Conservation (phyloP, 2,113 vertebrate genomes). For the Alosa alosa region DNA sequence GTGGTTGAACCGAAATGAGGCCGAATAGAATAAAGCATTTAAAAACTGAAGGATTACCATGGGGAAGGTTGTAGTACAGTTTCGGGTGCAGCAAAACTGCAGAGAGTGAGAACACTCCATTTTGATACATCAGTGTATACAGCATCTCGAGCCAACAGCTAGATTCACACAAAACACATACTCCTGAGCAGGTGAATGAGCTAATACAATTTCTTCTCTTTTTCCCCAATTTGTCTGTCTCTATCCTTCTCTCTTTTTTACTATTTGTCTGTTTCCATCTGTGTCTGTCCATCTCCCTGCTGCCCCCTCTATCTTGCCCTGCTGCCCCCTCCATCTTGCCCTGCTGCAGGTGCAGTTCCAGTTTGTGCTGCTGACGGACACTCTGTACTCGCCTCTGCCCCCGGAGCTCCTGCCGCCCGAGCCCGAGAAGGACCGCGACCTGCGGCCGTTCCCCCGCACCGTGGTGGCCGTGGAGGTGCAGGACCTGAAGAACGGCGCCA, state of each 20-base stretch:
- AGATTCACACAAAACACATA: background rate
- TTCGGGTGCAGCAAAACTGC: background rate
- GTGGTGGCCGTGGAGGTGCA: conserved; percentile 96
- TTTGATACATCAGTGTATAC: background rate
- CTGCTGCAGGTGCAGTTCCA: conserved; percentile 90
- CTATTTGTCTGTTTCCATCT: background rate
- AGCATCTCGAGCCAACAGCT: background rate
- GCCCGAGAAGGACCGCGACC: conserved; percentile 73
- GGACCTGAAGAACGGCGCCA: conserved; percentile 95
- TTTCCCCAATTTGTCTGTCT: background rate
- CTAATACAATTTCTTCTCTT: background rate
- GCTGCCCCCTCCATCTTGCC: background rate
- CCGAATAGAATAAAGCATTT: background rate
- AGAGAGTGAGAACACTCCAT: background rate
- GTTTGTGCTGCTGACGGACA: conserved; percentile 94
- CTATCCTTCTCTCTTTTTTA: background rate
- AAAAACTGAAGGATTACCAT: background rate
- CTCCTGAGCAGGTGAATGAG: background rate
- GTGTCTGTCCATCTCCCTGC: background rate
- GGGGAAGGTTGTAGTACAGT: background rate
- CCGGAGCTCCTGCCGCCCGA: conserved; percentile 86
- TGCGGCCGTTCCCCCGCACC: conserved; percentile 85
- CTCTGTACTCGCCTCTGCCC: conserved; percentile 89
- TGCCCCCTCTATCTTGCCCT: background rate
- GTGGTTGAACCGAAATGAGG: background rate